phyloP scores from a whole-genome alignment of 2,113 vertebrate species.

The Marmota flaviventris region DNA sequence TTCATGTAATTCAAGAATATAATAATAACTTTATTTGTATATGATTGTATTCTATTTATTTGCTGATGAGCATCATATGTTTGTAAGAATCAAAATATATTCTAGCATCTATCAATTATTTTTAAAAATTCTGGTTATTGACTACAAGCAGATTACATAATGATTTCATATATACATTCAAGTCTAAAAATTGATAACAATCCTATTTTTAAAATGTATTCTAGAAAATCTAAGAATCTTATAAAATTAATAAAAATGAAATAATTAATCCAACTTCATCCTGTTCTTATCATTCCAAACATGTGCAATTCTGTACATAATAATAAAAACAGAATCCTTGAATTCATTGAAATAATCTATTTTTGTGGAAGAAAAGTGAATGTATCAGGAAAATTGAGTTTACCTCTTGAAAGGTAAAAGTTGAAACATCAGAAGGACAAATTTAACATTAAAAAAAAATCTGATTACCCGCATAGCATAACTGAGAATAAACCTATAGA shows the following conservation, averaged over 20 bases:
- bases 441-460: neutral
- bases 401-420: neutral
- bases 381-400: neutral
- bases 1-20: neutral
- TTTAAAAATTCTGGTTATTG: neutral
- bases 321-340: neutral
- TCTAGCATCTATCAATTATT: neutral
- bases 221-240: neutral
- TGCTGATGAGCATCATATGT: neutral
- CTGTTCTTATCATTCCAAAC: neutral
- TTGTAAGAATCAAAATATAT: neutral
- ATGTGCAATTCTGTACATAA: neutral
- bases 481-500: neutral
- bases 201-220: neutral
- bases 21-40: neutral
- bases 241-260: neutral
- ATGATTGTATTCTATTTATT: neutral
- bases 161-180: neutral
- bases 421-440: neutral
- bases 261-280: neutral
- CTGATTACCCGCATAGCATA: neutral
- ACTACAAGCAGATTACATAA: neutral
- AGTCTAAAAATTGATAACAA: neutral
- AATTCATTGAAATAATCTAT: neutral
- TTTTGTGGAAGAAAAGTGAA: neutral